These are phyloP conservation scores for Acipenser oxyrinchus DNA, from an alignment of 2,797 vertebrate genomes.

Conservation along the genomic window DNA sequence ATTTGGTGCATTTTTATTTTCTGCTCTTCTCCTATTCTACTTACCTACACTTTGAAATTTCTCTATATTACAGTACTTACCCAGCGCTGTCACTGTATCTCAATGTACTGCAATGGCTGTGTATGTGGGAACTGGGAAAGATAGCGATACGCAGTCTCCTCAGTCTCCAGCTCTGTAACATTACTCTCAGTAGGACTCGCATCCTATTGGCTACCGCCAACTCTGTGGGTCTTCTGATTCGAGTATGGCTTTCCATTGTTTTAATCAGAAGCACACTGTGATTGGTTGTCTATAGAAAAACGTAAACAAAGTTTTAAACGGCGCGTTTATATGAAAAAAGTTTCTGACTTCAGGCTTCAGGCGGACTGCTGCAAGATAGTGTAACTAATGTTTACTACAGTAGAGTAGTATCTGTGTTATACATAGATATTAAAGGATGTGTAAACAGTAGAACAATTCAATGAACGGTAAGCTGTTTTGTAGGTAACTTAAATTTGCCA, in stretches of 20 bases:
- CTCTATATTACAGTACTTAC: conserved; percentile 54
- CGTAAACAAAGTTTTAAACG: conserved; percentile 61
- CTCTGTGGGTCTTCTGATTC: conserved; percentile 60
- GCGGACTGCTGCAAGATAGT: conserved; percentile 59
- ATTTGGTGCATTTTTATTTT: not conserved
- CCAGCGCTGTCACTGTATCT: conserved; percentile 80
- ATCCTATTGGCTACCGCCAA: conserved; percentile 76
- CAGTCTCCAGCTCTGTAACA: conserved; percentile 87
- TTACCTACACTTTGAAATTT: conserved; percentile 47
- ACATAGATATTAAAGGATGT: conserved; percentile 53
- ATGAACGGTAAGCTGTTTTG: not conserved
- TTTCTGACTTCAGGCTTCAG: conserved; percentile 47
- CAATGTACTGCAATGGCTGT: conserved; percentile 97
- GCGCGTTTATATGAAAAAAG: conserved; percentile 83
- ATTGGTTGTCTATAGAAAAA: conserved; percentile 49
- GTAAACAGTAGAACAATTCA: conserved; percentile 26
- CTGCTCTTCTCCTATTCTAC: conserved; percentile 16
- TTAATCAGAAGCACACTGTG: conserved; percentile 53
- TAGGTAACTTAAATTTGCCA: too few species aligned
- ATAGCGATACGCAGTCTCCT: conserved; percentile 95
- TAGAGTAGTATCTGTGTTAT: conserved; percentile 55
- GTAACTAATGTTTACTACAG: conserved; percentile 59
- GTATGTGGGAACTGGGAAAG: conserved; percentile 61
- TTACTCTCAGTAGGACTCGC: conserved; percentile 83
- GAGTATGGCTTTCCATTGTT: conserved; percentile 79